Evolutionary conservation across 1,140 invertebrate genomes (phyloP), one percentile per base, ranked within the genome.

Genomic region (Drosophila simulans): DNA sequence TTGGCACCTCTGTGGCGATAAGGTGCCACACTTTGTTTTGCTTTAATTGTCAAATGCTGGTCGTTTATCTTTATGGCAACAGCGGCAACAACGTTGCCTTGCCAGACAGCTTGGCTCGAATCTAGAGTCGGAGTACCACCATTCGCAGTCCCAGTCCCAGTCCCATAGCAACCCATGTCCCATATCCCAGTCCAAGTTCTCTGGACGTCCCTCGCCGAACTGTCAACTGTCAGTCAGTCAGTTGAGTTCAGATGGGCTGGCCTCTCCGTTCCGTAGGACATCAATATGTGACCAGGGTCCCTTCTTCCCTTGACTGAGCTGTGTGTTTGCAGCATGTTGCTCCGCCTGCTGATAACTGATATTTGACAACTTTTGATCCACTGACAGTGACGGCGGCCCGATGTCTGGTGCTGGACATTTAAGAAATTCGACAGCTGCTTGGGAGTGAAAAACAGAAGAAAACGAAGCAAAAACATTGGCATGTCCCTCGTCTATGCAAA

Each of bases 331-430:
- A 69, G 66, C 80, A 77, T 88, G 84, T 89, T 84, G 48, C 85
- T 80, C 82, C 68, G 77, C 77, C 77, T 77, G 76, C 84, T 88
- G 84, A 88, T 89, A 88, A 88, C 84, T 88, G 84, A 88, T 88
- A 88, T 88, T 88, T 88, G 84, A 88, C 84, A 88, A 88, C 84
- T 89, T 88, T 88, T 88, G 84, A 88, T 77, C 76, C 77, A 77
- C 84, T 88, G 82, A 86, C 83, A 77, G 88, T 84, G 84, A 84
- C 80, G 76, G 76, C 78, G 69, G 59, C 74, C 74, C 49, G 35
- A 40, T 62, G 71, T 49, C 69, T 48, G 58, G 45, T 49, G 45
- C 35, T 34, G 81, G 62, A 66, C 70, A 78, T 88, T 86, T 68
- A 88, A 86, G 83, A 78, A 88, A 83, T 72, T 82, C 79, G 83